A percentile compares a stretch with the other conserved stretches of the same genome.
These are phyloP conservation scores for Thaumetopoea pityocampa DNA, from an alignment of 1,140 invertebrate species.

Conservation along the genomic window DNA sequence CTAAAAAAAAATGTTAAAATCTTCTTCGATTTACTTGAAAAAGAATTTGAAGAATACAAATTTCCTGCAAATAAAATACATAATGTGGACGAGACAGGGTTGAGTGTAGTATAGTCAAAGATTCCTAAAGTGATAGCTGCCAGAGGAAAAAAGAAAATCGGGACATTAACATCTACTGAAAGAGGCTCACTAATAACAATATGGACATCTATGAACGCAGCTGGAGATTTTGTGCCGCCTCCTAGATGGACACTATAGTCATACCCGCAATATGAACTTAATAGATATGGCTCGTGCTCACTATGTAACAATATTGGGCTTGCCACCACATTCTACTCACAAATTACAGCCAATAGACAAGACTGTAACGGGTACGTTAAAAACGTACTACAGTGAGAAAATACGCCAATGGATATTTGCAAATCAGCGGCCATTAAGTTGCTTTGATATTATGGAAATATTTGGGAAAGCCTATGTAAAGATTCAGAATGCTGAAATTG, in stretches of 20 bases:
- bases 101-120: conserved; percentile 38
- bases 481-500: conserved; percentile 14
- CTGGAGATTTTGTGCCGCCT: conserved; percentile 41
- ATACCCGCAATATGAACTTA: no score
- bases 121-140: conserved; percentile 30
- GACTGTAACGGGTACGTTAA: no score
- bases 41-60: conserved; percentile 27
- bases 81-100: conserved; percentile 50
- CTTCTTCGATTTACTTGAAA: conserved; percentile 46
- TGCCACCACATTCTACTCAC: no score
- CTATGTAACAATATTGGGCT: no score
- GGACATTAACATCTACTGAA: conserved; percentile 37
- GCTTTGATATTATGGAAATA: conserved; percentile 13
- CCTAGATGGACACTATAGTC: no score
- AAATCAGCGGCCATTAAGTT: conserved; percentile 4
- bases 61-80: conserved; percentile 37
- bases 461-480: conserved; percentile 20
- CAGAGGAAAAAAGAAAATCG: conserved; percentile 39
- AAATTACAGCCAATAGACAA: no score
- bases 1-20: conserved; percentile 16
- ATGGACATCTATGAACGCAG: conserved; percentile 37
- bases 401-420: conserved; percentile 1
- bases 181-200: conserved; percentile 25
- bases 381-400: no score
- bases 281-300: no score